Evolutionary conservation across 2,113 vertebrate species (phyloP).

Genomic region (Pomatostomus ruficeps): DNA sequence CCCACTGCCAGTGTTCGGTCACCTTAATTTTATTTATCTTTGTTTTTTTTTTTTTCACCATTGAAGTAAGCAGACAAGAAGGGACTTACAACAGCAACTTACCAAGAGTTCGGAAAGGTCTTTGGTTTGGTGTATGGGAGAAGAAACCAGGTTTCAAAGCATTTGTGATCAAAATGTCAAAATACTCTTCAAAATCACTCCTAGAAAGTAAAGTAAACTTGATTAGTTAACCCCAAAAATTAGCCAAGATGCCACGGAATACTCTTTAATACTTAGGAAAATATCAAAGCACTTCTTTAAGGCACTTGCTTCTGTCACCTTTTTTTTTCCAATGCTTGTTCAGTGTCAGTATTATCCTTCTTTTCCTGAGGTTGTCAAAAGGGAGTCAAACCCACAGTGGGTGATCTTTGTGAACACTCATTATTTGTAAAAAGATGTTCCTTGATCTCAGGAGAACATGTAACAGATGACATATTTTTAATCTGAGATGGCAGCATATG

Average conservation of each 20-base stretch:
- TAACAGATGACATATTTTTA: not conserved
- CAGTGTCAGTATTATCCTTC: not conserved
- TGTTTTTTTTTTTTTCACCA: too few relatives aligned
- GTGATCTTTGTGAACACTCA: not conserved
- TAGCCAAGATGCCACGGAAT: not conserved
- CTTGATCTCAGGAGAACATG: not conserved
- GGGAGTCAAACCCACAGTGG: not conserved
- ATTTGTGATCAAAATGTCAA: slow-evolving; percentile 94
- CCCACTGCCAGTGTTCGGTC: not conserved
- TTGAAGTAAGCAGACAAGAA: not conserved
- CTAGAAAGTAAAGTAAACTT: slow-evolving; percentile 65
- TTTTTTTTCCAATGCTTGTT: not conserved
- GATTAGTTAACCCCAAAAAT: not conserved
- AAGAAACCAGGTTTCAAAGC: slow-evolving; percentile 97
- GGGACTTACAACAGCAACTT: slow-evolving; percentile 43
- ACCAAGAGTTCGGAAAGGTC: slow-evolving; percentile 89
- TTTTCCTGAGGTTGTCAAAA: not conserved
- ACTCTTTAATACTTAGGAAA: not conserved
- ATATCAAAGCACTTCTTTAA: not conserved
- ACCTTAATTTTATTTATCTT: not conserved
- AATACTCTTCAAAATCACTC: slow-evolving; percentile 88
- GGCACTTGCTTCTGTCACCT: not conserved
- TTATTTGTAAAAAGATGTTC: not conserved
- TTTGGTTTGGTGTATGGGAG: slow-evolving; percentile 86
- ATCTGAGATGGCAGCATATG: not conserved